These are phyloP conservation scores for Aphaenogaster ashmeadi DNA, from an alignment of 1,140 invertebrate genomes.

Conservation along the genomic window DNA sequence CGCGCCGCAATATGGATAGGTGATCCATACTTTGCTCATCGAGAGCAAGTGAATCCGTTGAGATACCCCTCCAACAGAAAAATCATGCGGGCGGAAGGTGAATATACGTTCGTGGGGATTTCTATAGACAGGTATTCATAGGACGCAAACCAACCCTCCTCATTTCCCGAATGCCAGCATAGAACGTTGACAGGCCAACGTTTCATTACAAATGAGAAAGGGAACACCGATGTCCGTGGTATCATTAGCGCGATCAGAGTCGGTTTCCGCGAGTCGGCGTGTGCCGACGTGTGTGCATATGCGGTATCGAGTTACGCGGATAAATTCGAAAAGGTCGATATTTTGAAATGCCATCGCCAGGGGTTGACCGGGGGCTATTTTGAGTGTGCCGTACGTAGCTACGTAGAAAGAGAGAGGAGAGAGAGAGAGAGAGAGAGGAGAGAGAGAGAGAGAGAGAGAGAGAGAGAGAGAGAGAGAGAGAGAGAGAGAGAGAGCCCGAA, in stretches of 20 bases:
- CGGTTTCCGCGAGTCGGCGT: conserved; percentile 42
- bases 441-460: conserved; percentile 22
- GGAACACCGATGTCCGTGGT: conserved; percentile 45
- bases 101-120: background rate
- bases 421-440: background rate
- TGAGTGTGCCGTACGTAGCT: conserved; percentile 80
- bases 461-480: background rate
- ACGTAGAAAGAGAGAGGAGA: conserved; percentile 60
- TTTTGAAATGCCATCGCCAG: conserved; percentile 81
- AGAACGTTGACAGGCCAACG: conserved; percentile 36
- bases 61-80: background rate
- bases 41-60: background rate
- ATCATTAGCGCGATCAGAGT: conserved; percentile 61
- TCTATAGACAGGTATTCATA: background rate
- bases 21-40: conserved; percentile 24
- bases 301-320: conserved; percentile 73
- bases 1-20: background rate
- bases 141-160: conserved; percentile 24
- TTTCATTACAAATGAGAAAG: conserved; percentile 43
- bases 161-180: conserved; percentile 43
- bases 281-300: background rate
- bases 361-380: conserved; percentile 85
- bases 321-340: conserved; percentile 83
- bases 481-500: conserved; percentile 71
- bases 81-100: background rate